Conservation (phyloP, 2,797 vertebrate species). For the Heteromormyrus szaboi region DNA sequence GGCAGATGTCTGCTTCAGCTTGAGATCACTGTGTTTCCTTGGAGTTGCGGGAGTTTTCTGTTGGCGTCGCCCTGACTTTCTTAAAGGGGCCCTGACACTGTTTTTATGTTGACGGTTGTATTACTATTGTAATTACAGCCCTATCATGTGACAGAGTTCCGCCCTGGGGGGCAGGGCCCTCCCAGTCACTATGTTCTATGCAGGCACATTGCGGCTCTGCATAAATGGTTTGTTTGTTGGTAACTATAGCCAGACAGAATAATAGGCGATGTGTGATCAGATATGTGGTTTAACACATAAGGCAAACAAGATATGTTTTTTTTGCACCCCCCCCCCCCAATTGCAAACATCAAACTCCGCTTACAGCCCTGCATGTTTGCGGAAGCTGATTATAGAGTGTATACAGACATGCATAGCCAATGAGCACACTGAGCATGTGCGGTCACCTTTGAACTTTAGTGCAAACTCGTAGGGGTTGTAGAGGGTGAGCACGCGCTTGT, state of each 20-base stretch:
- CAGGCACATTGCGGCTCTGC: not conserved
- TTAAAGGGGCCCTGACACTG: not conserved
- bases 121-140: not conserved
- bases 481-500: conserved; percentile 98
- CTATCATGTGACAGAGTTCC: not conserved
- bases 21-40: not conserved
- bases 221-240: not conserved
- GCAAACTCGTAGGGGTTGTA: conserved; percentile 99
- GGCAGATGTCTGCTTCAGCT: not conserved
- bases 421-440: not conserved
- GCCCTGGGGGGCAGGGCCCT: not conserved
- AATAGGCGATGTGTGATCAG: not conserved
- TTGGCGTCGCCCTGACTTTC: not conserved
- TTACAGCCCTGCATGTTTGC: not conserved
- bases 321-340: not conserved
- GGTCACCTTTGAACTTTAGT: conserved; percentile 98
- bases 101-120: not conserved
- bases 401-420: not conserved
- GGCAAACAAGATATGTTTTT: not conserved
- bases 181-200: not conserved
- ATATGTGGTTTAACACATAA: not conserved
- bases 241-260: not conserved
- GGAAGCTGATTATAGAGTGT: not conserved
- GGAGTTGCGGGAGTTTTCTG: not conserved
- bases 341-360: not conserved